Percentiles rank a stretch among this genome's conserved stretches.
Evolutionary conservation across 2,797 vertebrate species (phyloP).

Genomic region (Gymnothorax javanicus): DNA sequence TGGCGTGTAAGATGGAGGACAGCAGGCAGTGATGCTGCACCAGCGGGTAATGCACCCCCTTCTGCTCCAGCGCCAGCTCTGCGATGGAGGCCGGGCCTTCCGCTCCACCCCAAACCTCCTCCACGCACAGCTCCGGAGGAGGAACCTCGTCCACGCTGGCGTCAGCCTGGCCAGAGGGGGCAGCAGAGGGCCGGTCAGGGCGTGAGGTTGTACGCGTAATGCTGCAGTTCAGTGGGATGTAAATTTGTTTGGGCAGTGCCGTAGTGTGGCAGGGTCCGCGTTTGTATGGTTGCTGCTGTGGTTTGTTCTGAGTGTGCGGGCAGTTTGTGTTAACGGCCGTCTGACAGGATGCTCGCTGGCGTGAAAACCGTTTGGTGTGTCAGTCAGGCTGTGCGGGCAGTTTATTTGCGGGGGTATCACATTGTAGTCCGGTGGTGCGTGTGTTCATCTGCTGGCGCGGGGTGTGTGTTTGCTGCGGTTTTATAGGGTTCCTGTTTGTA

Average conservation of each 20-base stretch:
- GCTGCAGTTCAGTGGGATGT: background rate
- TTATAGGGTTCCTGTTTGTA: background rate
- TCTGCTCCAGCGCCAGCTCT: slow-evolving; percentile 93
- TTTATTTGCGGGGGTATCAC: background rate
- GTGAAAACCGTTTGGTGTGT: no score
- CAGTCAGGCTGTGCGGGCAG: no score
- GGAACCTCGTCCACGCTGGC: slow-evolving; percentile 82
- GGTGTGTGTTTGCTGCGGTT: background rate
- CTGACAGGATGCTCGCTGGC: no score
- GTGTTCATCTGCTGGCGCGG: background rate
- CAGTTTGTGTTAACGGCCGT: no score
- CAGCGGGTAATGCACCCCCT: slow-evolving; percentile 87
- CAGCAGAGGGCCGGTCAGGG: background rate
- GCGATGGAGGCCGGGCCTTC: slow-evolving; percentile 90
- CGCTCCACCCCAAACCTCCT: slow-evolving; percentile 84
- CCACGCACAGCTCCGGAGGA: slow-evolving; percentile 78
- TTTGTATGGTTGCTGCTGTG: background rate
- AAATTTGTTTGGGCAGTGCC: background rate
- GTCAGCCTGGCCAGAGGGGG: slow-evolving; percentile 76
- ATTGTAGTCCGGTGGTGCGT: background rate
- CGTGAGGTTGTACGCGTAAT: background rate
- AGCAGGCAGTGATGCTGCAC: slow-evolving; percentile 92
- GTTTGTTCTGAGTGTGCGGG: background rate
- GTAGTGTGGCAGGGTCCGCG: background rate
- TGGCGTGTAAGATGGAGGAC: slow-evolving; percentile 78